Percentiles rank a stretch among this genome's conserved stretches.
Evolutionary conservation across 2,888 invertebrate genomes (phyloP).

Genomic region (Lasioglossum pauxillum): DNA sequence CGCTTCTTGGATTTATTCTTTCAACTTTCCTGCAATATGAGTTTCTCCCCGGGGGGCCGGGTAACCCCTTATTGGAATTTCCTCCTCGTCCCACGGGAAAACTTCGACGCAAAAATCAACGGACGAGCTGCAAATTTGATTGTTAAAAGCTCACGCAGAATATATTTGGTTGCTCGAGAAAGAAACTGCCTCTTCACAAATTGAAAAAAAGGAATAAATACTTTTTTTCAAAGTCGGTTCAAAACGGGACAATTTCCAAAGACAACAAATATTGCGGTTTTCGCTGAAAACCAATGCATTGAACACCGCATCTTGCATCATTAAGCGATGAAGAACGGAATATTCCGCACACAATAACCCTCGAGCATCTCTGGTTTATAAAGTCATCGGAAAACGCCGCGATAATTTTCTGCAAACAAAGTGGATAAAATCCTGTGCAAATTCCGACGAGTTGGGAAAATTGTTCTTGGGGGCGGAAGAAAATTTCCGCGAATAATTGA

Average conservation of each 20-base stretch:
- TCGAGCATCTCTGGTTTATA: too few species aligned
- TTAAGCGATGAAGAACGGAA: too few species aligned
- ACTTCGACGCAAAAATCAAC: neutral
- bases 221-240: neutral
- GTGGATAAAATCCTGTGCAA: neutral
- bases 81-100: neutral
- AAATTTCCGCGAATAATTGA: neutral
- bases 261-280: too few species aligned
- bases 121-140: neutral
- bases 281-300: too few species aligned
- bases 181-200: neutral
- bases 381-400: neutral
- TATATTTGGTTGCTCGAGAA: neutral
- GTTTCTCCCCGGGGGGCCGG: too few species aligned
- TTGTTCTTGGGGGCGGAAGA: neutral
- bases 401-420: neutral
- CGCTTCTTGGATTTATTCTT: slow-evolving; percentile 30
- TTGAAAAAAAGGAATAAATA: neutral
- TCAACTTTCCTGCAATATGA: slow-evolving; percentile 1
- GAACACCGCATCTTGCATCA: too few species aligned
- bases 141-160: neutral
- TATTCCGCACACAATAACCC: too few species aligned
- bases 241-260: neutral
- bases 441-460: neutral
- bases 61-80: neutral